A percentile compares a stretch with the other conserved stretches of the same genome.
Conservation (phyloP, 2,113 vertebrate genomes). For the Helogale parvula region DNA sequence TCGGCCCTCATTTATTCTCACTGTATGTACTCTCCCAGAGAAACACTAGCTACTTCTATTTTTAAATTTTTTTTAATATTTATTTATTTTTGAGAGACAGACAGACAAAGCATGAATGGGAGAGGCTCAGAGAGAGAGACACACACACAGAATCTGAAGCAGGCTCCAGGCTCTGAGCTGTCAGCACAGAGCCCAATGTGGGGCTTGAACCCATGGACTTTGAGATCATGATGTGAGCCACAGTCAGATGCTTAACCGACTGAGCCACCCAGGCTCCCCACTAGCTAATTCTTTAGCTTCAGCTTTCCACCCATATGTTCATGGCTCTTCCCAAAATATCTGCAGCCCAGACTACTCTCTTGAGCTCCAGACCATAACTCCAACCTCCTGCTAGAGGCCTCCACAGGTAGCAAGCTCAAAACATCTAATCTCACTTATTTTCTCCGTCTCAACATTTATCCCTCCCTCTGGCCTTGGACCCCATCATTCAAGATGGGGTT, state of each 20-base stretch:
- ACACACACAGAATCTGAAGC: too few relatives aligned
- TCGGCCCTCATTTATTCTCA: neutral
- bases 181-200: too few relatives aligned
- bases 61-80: too few relatives aligned
- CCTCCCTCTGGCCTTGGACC: neutral
- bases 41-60: neutral
- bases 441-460: neutral
- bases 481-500: neutral
- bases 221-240: too few relatives aligned
- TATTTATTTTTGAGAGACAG: too few relatives aligned
- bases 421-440: neutral
- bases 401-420: neutral
- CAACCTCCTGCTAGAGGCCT: neutral
- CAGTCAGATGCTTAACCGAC: too few relatives aligned
- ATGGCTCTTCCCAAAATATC: neutral
- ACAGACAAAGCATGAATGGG: too few relatives aligned
- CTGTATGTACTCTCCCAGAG: neutral
- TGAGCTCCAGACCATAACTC: neutral
- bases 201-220: too few relatives aligned
- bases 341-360: neutral
- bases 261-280: too few relatives aligned
- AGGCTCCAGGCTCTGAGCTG: too few relatives aligned
- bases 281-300: neutral
- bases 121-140: too few relatives aligned
- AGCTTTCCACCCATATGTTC: neutral